Evolutionary conservation across 2,797 vertebrate genomes (phyloP), one percentile per base, ranked within the genome.

Genomic region (Linurgus olivaceus): DNA sequence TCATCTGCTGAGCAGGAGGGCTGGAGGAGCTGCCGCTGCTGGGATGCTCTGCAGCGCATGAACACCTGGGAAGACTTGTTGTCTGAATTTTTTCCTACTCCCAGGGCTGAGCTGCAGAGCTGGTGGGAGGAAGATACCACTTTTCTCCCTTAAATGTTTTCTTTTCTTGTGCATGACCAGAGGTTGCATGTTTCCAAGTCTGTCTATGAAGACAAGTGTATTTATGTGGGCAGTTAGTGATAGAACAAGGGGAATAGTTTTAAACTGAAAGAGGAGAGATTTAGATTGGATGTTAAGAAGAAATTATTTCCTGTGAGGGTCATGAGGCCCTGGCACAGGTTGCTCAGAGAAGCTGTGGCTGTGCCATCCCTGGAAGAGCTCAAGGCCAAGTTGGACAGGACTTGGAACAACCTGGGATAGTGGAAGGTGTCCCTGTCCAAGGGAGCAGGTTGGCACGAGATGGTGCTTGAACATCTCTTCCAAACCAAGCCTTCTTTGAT

Each of bases 371-470:
- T 31, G 40, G 19, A 54, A 47, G 40, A 4, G 55, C 14, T 2
- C 40, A 40, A 40, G 11, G 7, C 20, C 55, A 61, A 9, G 11
- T 3, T 86, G 47, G 40, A 52, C 0, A 1, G 7, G 33, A 11
- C 33, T 68, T 25, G 11, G 73, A 47, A 9, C 25, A 86, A 7
- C 13, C 55, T 61, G 72, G 63, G 3, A 3, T 17, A 12, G 11
- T 68, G 63, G 40, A 12, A 47, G 10, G 6, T 31, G 20, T 47
- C 45, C 6, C 6, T 68, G 40, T 2, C 48, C 33, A 25, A 10
- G 33, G 17, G 11, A 29, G 9, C 0, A 16, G 20, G 4, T 1
- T 61, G 55, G 9, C 24, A 35, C 0, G 3, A 15, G 6, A 21
- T 62, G 33, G 6, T 29, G 5, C 54, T 86, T 68, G 33, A 14